These are phyloP conservation scores for Coelinius sp. DNA, from an alignment of 2,888 invertebrate genomes.

Conservation along the genomic window DNA sequence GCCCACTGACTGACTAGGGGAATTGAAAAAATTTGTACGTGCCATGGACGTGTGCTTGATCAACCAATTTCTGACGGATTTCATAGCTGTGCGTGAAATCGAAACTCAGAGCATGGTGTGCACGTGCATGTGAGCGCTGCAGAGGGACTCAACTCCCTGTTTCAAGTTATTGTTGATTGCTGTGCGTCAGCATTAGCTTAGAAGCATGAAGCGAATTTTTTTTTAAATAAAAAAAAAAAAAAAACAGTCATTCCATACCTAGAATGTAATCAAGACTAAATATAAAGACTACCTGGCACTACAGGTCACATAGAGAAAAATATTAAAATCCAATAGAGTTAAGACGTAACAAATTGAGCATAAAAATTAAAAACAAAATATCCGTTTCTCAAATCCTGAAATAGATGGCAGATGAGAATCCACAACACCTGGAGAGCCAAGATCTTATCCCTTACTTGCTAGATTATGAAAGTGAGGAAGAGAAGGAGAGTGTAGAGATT, in stretches of 20 bases:
- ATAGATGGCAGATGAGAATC: constrained; percentile 29
- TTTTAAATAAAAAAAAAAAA: neutral
- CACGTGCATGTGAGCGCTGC: constrained; percentile 1
- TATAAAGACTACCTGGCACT: constrained; percentile 33
- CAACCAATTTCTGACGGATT: constrained; percentile 26
- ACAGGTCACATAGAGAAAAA: too few relatives aligned
- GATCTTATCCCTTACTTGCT: too few relatives aligned
- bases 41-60: constrained; percentile 27
- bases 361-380: neutral
- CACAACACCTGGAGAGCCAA: neutral
- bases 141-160: constrained; percentile 12
- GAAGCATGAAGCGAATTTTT: constrained; percentile 28
- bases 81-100: constrained; percentile 29
- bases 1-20: too few relatives aligned
- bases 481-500: neutral
- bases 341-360: too few relatives aligned
- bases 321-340: too few relatives aligned
- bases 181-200: constrained; percentile 26
- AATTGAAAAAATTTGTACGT: too few relatives aligned
- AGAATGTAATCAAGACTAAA: neutral
- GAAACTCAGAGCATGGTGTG: constrained; percentile 16
- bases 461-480: neutral
- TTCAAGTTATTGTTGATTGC: constrained; percentile 27
- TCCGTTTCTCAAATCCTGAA: constrained; percentile 33
- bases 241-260: neutral